phyloP scores from a whole-genome alignment of 2,113 vertebrate genomes.

The Daphoenositta chrysoptera region DNA sequence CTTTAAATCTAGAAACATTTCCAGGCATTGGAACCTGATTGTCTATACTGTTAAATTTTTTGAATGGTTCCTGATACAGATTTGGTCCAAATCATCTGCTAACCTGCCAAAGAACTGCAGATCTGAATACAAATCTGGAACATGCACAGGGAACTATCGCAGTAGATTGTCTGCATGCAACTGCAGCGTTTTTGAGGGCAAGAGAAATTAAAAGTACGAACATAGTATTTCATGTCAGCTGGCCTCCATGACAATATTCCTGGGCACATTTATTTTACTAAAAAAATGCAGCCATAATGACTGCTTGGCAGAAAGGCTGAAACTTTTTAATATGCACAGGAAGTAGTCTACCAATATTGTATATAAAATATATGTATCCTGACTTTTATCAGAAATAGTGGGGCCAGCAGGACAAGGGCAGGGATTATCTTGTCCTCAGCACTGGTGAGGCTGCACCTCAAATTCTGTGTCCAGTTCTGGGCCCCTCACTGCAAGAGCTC shows the following conservation, averaged over 20 bases:
- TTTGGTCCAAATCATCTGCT: background rate
- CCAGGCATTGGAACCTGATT: background rate
- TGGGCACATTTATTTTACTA: background rate
- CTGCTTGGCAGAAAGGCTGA: background rate
- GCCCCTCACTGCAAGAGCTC: background rate
- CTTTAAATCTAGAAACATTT: background rate
- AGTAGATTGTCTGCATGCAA: background rate
- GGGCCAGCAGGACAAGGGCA: background rate
- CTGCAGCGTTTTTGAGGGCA: background rate
- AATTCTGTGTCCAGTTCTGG: background rate
- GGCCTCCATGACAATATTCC: background rate
- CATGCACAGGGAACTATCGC: background rate
- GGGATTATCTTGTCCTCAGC: rapidly evolving
- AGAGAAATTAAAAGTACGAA: background rate
- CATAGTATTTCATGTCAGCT: background rate
- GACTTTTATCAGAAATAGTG: background rate
- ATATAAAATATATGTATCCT: background rate
- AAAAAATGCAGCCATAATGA: background rate
- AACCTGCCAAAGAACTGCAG: background rate
- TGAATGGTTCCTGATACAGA: background rate
- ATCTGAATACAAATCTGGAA: background rate
- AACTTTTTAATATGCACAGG: background rate
- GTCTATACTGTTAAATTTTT: background rate
- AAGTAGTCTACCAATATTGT: background rate
- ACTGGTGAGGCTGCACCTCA: rapidly evolving